A percentile compares a stretch with the other conserved stretches of the same genome.
Conservation (phyloP, 2,888 invertebrate species). For the Elmis aenea region DNA sequence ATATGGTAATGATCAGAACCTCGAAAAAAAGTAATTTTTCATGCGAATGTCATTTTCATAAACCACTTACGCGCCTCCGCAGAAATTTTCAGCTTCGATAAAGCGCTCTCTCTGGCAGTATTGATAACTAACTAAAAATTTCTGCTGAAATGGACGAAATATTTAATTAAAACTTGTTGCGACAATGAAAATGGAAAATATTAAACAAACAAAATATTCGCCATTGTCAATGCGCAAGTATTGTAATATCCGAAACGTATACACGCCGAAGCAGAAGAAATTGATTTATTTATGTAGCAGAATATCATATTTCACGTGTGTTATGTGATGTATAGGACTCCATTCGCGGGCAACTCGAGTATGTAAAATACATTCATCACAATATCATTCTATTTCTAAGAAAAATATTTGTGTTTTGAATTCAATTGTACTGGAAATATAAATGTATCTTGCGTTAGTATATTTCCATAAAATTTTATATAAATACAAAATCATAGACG, state of each 20-base stretch:
- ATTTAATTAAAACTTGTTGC: constrained; percentile 8
- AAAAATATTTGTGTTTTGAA: constrained; percentile 18
- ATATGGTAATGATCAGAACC: too few species aligned
- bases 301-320: constrained; percentile 29
- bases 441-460: too few species aligned
- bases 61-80: too few species aligned
- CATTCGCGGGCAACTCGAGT: constrained; percentile 22
- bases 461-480: too few species aligned
- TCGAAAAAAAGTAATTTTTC: too few species aligned
- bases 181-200: constrained; percentile 11
- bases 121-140: too few species aligned
- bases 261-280: constrained; percentile 21
- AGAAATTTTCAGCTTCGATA: too few species aligned
- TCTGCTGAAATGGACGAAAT: too few species aligned
- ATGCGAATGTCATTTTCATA: too few species aligned
- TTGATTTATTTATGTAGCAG: constrained; percentile 29
- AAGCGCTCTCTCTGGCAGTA: too few species aligned
- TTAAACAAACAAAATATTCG: constrained; percentile 9
- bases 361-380: constrained; percentile 29
- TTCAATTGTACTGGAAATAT: constrained; percentile 15
- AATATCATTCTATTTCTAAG: constrained; percentile 22
- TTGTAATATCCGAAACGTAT: constrained; percentile 15
- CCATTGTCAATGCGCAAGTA: constrained; percentile 6
- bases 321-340: constrained; percentile 29
- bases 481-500: too few species aligned